A percentile compares a stretch with the other conserved stretches of the same genome.
These are phyloP conservation scores for Dromaius novaehollandiae DNA, from an alignment of 2,113 vertebrate species.

Conservation along the genomic window DNA sequence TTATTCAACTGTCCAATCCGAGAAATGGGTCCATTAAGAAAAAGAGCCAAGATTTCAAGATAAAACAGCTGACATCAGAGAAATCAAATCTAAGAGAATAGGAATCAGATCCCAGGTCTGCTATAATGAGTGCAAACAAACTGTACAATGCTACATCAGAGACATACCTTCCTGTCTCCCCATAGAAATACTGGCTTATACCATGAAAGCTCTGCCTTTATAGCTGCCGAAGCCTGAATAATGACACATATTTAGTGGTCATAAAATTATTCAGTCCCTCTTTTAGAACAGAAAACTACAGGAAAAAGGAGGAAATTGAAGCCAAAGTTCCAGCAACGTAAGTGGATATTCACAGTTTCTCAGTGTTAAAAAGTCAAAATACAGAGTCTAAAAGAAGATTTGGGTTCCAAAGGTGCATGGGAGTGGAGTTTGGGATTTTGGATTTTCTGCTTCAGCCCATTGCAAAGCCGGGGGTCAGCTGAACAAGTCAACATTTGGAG, in stretches of 20 bases:
- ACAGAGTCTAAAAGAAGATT: background rate
- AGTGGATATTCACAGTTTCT: background rate
- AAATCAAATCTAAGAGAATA: constrained; percentile 17
- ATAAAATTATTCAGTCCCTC: background rate
- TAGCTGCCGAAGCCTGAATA: background rate
- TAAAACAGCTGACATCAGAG: background rate
- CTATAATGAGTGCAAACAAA: constrained; percentile 9
- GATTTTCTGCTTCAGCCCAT: background rate
- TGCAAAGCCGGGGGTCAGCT: background rate
- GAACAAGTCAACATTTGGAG: background rate
- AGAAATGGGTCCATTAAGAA: background rate
- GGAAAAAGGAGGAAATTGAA: background rate
- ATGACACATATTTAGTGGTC: background rate
- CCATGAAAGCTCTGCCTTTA: background rate
- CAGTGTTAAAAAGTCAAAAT: background rate
- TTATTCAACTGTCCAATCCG: background rate
- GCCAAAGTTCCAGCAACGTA: background rate
- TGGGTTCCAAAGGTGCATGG: background rate
- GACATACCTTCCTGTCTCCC: background rate
- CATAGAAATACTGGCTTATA: background rate
- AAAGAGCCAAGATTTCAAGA: background rate
- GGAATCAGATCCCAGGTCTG: background rate
- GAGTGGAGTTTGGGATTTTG: background rate
- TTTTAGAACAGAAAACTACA: background rate
- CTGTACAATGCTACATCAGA: constrained; percentile 3